Percentiles rank a stretch among this genome's conserved stretches.
Conservation (phyloP, 2,797 vertebrate species). For the Tenualosa ilisha region DNA sequence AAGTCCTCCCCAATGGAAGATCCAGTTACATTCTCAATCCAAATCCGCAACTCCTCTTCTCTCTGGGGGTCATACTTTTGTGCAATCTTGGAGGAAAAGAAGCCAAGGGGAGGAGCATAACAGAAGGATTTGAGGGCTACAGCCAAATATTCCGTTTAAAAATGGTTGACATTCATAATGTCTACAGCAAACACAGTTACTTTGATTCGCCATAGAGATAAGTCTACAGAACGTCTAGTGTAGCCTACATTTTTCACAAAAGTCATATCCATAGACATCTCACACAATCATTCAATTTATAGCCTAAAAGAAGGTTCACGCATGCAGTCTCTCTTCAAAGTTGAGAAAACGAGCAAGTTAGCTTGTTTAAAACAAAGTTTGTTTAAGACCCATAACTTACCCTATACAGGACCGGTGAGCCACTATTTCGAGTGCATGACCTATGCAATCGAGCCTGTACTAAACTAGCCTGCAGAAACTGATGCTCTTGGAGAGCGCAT, state of each 20-base stretch:
- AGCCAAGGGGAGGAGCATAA: slow-evolving; percentile 14
- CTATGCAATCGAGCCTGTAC: background rate
- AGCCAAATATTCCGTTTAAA: background rate
- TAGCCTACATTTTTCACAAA: no score
- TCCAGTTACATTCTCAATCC: slow-evolving; percentile 87
- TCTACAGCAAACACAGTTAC: background rate
- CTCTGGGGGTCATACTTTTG: slow-evolving; percentile 91
- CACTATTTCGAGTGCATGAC: background rate
- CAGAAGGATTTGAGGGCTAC: background rate
- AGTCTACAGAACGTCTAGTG: background rate
- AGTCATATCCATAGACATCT: no score
- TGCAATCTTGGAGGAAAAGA: slow-evolving; percentile 75
- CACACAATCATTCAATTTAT: no score
- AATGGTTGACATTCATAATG: background rate
- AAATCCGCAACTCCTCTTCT: slow-evolving; percentile 85
- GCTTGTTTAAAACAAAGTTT: no score
- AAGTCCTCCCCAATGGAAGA: slow-evolving; percentile 83
- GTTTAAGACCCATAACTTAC: no score
- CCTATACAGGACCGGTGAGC: background rate
- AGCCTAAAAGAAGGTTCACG: no score
- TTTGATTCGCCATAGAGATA: background rate
- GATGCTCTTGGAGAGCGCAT: background rate
- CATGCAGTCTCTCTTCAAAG: no score
- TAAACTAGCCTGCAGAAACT: background rate
- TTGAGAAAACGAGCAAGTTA: no score